These are phyloP conservation scores for Caretta caretta DNA, from an alignment of 2,113 vertebrate species.

Conservation along the genomic window DNA sequence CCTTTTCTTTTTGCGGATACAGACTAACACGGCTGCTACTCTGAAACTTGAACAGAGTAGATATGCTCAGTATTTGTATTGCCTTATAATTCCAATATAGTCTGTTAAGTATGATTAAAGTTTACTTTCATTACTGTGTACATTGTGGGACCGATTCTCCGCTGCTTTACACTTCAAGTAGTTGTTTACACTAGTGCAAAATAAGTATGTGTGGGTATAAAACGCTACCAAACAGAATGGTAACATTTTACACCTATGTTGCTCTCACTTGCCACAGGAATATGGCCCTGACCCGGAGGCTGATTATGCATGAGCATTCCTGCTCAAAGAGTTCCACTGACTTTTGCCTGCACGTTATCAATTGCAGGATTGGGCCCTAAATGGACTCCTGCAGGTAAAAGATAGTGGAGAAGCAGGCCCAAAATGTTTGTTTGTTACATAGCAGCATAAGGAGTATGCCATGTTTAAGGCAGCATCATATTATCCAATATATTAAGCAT, in stretches of 20 bases:
- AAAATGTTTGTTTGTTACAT: neutral
- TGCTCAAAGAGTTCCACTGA: fast-evolving
- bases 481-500: neutral
- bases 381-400: neutral
- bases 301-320: neutral
- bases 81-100: neutral
- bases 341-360: neutral
- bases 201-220: neutral
- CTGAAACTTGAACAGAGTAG: neutral
- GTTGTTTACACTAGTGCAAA: neutral
- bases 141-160: neutral
- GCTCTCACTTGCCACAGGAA: neutral
- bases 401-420: neutral
- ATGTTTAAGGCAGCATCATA: neutral
- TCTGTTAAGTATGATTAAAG: neutral
- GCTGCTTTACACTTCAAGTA: no score
- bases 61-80: neutral
- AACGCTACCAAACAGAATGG: neutral
- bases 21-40: no score
- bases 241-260: neutral
- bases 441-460: fast-evolving
- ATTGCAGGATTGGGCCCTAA: neutral
- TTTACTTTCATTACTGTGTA: neutral
- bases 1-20: no score
- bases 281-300: neutral